These are phyloP conservation scores for Bombus cullumanus DNA, from an alignment of 1,140 invertebrate genomes.

Conservation along the genomic window DNA sequence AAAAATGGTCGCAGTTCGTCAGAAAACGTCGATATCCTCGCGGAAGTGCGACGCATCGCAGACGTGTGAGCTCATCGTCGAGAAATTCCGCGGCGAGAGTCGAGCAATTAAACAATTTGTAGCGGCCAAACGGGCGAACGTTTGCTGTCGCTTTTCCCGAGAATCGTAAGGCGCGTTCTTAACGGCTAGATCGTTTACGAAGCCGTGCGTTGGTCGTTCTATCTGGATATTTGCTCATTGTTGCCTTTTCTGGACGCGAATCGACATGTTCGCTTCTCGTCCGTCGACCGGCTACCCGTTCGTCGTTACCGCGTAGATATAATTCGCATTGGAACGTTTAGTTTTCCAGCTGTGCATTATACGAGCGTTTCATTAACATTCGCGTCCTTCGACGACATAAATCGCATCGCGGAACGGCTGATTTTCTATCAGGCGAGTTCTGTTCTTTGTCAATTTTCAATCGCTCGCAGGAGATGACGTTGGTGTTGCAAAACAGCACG, in stretches of 20 bases:
- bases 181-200: slow-evolving; percentile 51
- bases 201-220: background rate
- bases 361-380: background rate
- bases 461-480: background rate
- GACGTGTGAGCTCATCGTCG: slow-evolving; percentile 66
- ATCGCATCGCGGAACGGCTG: background rate
- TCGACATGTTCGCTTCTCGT: slow-evolving; percentile 4
- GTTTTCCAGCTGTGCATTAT: background rate
- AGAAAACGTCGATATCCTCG: slow-evolving; percentile 26
- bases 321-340: slow-evolving; percentile 17
- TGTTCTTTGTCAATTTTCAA: background rate
- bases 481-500: background rate
- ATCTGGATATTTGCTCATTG: slow-evolving; percentile 27
- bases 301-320: slow-evolving; percentile 25
- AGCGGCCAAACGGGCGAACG: slow-evolving; percentile 41
- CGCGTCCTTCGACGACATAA: background rate
- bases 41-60: slow-evolving; percentile 40
- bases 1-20: slow-evolving; percentile 15
- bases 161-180: slow-evolving; percentile 55
- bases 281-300: slow-evolving; percentile 2
- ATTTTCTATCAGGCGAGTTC: slow-evolving; percentile 2
- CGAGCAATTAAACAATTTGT: slow-evolving; percentile 73
- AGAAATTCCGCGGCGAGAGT: slow-evolving; percentile 62
- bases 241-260: slow-evolving; percentile 45
- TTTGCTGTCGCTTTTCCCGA: slow-evolving; percentile 58